Base-by-base conservation (phyloP, 92 coral and sea anemone genomes). In the Isaurus tuberculatus region DNA sequence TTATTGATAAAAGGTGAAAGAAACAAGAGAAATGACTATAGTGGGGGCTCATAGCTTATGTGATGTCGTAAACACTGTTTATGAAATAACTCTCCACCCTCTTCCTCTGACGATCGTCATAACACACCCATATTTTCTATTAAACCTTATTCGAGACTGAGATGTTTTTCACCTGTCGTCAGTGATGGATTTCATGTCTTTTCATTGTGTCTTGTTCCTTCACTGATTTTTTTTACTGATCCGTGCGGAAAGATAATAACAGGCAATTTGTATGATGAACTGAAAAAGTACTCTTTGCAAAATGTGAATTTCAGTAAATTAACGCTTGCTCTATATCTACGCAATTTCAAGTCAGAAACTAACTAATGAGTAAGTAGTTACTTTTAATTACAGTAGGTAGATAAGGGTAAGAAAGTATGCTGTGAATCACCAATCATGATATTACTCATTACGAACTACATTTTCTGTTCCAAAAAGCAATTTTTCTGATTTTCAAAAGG, bases 241-340 rank as follows among this genome's bases (percentile, higher is more conserved):
- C 82, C 22, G 53, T 36, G 19, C 15, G 55, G 69, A 77, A 22
- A 77, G 82, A 77, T 43, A 36, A 77, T 55, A 57, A 14, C 82
- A 77, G 43, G 66, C 5, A 2, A 8, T 4, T 37, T 37, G 8
- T 37, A 40, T 2, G 46, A 46, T 48, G 3, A 57, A 4, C 79
- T 27, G 63, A n/a, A n/a, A n/a, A n/a, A n/a, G n/a, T n/a, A n/a
- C n/a, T n/a, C n/a, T n/a, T 60, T 7, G 20, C 15, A 31, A 23
- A 49, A 8, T 27, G 10, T 19, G 63, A 55, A 19, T 10, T 19
- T 55, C 16, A 46, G 46, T 6, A 46, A 46, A 11, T 0, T 46
- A 11, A 46, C 16, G 16, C 15, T 11, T 11, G 1, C 53, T 46
- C 15, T 0, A 46, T 46, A 46, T 11, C 16, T 11, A 46, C 11